These are phyloP conservation scores for Parnassius smintheus DNA, from an alignment of 2,888 invertebrate species.

Conservation along the genomic window DNA sequence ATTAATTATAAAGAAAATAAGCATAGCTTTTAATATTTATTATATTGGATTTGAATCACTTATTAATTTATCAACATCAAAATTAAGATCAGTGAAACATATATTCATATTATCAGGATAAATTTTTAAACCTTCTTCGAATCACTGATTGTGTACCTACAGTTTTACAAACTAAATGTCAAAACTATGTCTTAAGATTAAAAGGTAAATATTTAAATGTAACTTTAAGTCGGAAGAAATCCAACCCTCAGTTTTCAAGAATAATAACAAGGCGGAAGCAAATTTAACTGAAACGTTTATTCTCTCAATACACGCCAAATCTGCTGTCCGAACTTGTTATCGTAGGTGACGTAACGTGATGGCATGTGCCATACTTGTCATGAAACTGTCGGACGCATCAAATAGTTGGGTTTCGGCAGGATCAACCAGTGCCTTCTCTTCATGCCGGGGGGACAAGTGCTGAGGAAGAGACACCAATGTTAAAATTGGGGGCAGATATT, in stretches of 20 bases:
- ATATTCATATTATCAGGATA: no score
- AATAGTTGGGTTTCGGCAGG: constrained; percentile 29
- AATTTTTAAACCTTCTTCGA: no score
- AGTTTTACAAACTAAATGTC: neutral
- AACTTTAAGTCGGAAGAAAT: neutral
- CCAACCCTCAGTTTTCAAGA: neutral
- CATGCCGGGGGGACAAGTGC: constrained; percentile 46
- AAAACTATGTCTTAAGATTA: neutral
- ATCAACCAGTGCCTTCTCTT: constrained; percentile 55
- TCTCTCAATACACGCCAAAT: neutral
- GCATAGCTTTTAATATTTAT: no score
- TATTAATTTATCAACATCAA: no score
- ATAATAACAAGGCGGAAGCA: neutral
- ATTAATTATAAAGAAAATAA: no score
- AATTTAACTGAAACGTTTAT: neutral
- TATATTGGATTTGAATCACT: no score
- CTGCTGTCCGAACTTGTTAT: neutral
- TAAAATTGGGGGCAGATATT: neutral
- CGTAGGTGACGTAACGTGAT: neutral
- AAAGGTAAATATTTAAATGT: neutral
- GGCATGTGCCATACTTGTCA: constrained; percentile 25
- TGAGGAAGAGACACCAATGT: constrained; percentile 40
- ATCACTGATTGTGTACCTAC: neutral
- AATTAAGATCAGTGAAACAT: no score
- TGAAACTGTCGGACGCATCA: constrained; percentile 24